Evolutionary conservation across 2,113 vertebrate genomes (phyloP).

Genomic region (Mohoua ochrocephala): DNA sequence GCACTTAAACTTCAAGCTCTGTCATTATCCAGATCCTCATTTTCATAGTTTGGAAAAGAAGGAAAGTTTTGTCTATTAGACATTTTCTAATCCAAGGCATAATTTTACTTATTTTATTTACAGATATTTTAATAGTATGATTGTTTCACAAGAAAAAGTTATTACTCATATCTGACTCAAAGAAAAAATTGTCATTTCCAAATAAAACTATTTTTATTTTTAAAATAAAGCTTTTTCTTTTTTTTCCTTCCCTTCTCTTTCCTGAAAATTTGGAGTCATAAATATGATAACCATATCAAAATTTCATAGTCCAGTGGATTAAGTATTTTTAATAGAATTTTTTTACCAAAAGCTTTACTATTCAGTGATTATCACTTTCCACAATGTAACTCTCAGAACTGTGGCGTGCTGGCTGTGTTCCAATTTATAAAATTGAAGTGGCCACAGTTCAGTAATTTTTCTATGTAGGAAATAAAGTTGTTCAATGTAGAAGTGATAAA

Average conservation of each 20-base stretch:
- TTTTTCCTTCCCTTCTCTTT: neutral
- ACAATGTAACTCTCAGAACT: neutral
- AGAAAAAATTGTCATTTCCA: neutral
- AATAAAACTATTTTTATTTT: neutral
- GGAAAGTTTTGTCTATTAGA: neutral
- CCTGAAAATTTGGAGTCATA: neutral
- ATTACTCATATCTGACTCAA: neutral
- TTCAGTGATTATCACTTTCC: neutral
- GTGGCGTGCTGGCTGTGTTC: neutral
- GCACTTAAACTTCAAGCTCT: neutral
- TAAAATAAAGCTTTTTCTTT: neutral
- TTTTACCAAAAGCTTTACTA: neutral
- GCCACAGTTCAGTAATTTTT: conserved; percentile 10
- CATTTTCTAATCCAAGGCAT: neutral
- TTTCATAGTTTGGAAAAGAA: neutral
- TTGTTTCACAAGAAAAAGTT: neutral
- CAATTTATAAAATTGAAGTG: neutral
- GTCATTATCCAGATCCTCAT: neutral
- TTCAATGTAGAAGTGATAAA: conserved; percentile 1
- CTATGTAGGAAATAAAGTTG: neutral
- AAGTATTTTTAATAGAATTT: neutral
- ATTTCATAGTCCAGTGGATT: neutral
- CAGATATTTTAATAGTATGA: neutral
- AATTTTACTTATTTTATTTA: neutral
- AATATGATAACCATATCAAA: neutral